Conservation (phyloP, 2,797 vertebrate species). For the Acanthornis magna region DNA sequence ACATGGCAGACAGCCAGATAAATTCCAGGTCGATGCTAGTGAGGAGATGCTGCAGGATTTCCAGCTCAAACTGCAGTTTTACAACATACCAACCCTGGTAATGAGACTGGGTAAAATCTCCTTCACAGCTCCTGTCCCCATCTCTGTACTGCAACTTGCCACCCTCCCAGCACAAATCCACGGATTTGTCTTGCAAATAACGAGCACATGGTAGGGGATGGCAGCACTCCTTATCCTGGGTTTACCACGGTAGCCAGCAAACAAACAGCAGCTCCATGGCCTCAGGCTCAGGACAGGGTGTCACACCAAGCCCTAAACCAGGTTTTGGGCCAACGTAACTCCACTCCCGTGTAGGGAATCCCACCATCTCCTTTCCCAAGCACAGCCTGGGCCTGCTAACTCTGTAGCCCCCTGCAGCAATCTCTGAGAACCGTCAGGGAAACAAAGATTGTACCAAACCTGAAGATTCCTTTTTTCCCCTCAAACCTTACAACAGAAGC, state of each 20-base stretch:
- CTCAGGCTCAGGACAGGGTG: background rate
- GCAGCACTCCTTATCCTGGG: background rate
- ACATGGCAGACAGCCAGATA: slow-evolving; percentile 55
- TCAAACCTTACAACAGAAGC: background rate
- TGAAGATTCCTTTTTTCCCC: background rate
- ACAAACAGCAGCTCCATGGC: background rate
- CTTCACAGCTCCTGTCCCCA: background rate
- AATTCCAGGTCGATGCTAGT: slow-evolving; percentile 55
- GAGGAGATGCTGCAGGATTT: slow-evolving; percentile 47
- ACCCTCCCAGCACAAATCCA: background rate
- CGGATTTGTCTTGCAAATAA: background rate
- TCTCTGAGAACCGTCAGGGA: background rate
- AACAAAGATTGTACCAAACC: background rate
- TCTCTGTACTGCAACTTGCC: background rate
- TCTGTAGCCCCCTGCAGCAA: background rate
- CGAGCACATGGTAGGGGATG: background rate
- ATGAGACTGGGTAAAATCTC: background rate
- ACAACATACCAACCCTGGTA: background rate
- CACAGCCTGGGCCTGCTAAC: background rate
- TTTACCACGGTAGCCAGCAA: background rate
- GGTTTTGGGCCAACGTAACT: background rate
- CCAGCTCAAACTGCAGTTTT: slow-evolving; percentile 21
- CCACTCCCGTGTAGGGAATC: background rate
- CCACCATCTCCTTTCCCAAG: background rate
- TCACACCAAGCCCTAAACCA: background rate